A percentile compares a stretch with the other conserved stretches of the same genome.
Conservation (phyloP, 2,888 invertebrate species). For the Octonoba sinensis region DNA sequence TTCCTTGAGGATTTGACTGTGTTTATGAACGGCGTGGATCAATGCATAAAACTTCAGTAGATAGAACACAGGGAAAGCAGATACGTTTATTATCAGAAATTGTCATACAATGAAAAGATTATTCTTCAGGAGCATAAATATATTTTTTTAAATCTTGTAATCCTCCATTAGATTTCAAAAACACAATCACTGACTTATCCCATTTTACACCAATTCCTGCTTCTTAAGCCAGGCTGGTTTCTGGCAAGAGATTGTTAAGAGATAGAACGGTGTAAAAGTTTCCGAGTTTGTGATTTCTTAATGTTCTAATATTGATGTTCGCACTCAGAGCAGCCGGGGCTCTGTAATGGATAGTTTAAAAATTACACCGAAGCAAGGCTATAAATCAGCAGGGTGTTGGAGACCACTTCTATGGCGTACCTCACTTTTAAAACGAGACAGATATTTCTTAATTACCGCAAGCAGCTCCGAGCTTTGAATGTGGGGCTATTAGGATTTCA, state of each 20-base stretch:
- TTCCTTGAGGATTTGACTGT: too few species aligned
- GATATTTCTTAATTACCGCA: conserved; percentile 17
- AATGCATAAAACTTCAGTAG: too few species aligned
- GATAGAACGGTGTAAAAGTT: conserved; percentile 53
- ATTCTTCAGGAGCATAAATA: too few species aligned
- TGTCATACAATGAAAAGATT: too few species aligned
- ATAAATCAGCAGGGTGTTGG: conserved; percentile 49
- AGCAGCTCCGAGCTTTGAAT: background rate
- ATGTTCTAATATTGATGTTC: conserved; percentile 63
- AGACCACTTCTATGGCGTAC: conserved; percentile 34
- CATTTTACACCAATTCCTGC: background rate
- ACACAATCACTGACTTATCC: conserved; percentile 1
- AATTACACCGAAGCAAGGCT: conserved; percentile 52
- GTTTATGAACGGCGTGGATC: too few species aligned
- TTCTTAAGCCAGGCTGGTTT: conserved; percentile 7
- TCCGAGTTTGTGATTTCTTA: conserved; percentile 57
- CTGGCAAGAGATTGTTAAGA: conserved; percentile 59
- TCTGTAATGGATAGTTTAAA: conserved; percentile 60
- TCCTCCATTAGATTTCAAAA: background rate
- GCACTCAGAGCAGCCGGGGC: conserved; percentile 22
- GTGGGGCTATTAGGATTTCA: too few species aligned
- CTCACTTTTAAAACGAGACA: conserved; percentile 29
- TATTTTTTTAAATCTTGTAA: background rate
- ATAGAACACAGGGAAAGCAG: too few species aligned
- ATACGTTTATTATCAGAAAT: too few species aligned